Evolutionary conservation across 2,113 vertebrate species (phyloP).

Genomic region (Leptosomus discolor): DNA sequence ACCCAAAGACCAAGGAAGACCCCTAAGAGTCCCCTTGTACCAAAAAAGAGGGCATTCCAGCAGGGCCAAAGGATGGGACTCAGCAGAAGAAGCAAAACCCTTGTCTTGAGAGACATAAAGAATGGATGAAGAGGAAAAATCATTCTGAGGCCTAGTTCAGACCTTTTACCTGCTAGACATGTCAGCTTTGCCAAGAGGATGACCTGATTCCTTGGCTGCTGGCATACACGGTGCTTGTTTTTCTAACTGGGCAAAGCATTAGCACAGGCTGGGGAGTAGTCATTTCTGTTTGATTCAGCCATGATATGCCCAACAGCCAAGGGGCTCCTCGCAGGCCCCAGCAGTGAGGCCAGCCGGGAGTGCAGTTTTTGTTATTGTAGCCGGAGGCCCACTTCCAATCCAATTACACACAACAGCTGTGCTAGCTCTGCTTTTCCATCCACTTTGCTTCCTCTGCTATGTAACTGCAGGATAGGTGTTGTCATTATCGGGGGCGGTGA

Average conservation of each 20-base stretch:
- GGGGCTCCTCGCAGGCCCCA: constrained; percentile 20
- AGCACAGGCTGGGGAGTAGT: not conserved
- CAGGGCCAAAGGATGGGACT: not conserved
- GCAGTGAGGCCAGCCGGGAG: not conserved
- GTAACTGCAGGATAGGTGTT: not conserved
- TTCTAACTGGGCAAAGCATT: not conserved
- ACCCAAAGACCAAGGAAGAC: not conserved
- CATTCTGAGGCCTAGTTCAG: not conserved
- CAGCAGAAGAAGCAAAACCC: not conserved
- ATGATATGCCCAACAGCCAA: not conserved
- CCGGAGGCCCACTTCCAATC: constrained; percentile 49
- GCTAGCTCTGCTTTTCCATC: constrained; percentile 9
- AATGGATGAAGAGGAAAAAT: not conserved
- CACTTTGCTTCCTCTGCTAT: not conserved
- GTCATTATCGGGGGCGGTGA: not conserved
- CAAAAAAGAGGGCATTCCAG: not conserved
- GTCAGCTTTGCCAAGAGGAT: not conserved
- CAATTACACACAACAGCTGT: constrained; percentile 50
- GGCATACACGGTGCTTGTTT: not conserved
- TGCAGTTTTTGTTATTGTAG: constrained; percentile 24
- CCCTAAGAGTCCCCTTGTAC: not conserved
- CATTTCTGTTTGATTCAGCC: constrained; percentile 7
- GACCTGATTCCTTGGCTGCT: not conserved
- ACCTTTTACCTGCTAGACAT: not conserved
- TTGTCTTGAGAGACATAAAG: not conserved